Conservation (phyloP, 1,140 invertebrate genomes). For the Drosophila miranda region DNA sequence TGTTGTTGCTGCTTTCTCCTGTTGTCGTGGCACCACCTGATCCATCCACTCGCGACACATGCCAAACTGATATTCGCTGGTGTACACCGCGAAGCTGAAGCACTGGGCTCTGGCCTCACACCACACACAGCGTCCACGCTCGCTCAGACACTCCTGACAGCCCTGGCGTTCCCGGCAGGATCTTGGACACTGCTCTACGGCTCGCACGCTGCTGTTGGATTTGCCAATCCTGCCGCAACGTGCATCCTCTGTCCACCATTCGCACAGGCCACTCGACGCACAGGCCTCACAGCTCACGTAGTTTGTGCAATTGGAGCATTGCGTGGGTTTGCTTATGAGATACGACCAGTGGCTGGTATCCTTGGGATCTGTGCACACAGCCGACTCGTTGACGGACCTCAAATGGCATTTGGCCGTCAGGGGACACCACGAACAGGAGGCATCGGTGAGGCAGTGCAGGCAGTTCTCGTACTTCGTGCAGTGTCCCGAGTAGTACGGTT, state of each 20-base stretch:
- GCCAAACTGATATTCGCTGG: constrained; percentile 96
- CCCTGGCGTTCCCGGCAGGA: constrained; percentile 89
- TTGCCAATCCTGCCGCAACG: constrained; percentile 91
- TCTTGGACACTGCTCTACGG: constrained; percentile 87
- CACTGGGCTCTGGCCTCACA: constrained; percentile 95
- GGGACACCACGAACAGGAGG: constrained; percentile 95
- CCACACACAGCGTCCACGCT: constrained; percentile 95
- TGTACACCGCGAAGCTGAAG: constrained; percentile 97
- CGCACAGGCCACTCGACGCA: constrained; percentile 86
- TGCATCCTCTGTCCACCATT: constrained; percentile 94
- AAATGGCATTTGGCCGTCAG: constrained; percentile 86
- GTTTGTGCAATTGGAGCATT: constrained; percentile 94
- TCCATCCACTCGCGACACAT: constrained; percentile 96
- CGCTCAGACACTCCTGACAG: constrained; percentile 92
- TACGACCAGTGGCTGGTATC: constrained; percentile 86
- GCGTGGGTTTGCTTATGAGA: constrained; percentile 89
- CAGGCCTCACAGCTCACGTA: constrained; percentile 93
- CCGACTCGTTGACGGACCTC: constrained; percentile 86
- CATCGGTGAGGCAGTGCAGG: constrained; percentile 93
- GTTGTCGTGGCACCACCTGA: constrained; percentile 85
- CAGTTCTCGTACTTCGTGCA: constrained; percentile 92
- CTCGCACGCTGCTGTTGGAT: constrained; percentile 86
- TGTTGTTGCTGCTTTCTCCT: constrained; percentile 62
- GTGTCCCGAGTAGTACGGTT: constrained; percentile 91
- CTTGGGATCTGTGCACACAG: constrained; percentile 83